These are phyloP conservation scores for Leguminivora glycinivorella DNA, from an alignment of 1,140 invertebrate species.

Conservation along the genomic window DNA sequence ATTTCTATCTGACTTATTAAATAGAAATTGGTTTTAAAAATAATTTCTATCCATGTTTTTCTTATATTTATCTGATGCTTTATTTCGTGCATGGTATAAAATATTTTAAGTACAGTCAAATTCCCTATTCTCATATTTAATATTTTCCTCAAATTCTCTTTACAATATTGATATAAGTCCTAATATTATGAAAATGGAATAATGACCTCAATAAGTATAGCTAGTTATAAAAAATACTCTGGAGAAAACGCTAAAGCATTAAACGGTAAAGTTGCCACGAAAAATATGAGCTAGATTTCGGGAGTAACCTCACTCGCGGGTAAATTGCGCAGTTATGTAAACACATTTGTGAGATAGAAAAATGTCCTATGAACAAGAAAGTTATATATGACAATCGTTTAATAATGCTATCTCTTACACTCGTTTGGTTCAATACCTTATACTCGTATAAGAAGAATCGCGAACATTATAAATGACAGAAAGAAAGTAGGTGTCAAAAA, in stretches of 20 bases:
- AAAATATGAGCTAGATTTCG: constrained; percentile 11
- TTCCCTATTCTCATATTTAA: no score
- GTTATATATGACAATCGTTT: constrained; percentile 29
- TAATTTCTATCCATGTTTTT: no score
- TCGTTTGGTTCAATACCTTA: constrained; percentile 30
- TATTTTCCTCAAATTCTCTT: no score
- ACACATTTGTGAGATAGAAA: constrained; percentile 13
- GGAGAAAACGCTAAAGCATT: constrained; percentile 4
- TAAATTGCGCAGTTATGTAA: constrained; percentile 14
- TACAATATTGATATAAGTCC: no score
- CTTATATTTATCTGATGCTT: no score
- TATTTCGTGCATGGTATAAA: no score
- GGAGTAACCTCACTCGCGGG: constrained; percentile 3
- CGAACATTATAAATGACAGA: constrained; percentile 18
- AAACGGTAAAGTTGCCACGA: not conserved
- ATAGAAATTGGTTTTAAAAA: no score
- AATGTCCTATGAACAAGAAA: constrained; percentile 26
- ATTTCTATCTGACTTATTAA: no score
- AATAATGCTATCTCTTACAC: constrained; percentile 34
- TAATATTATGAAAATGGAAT: no score
- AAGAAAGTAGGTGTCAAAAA: not conserved
- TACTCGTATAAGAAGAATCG: not conserved
- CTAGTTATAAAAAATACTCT: no score
- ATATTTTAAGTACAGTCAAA: no score
- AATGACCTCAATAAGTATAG: no score